These are phyloP conservation scores for Trissolcus basalis DNA, from an alignment of 1,140 invertebrate species.

Conservation along the genomic window DNA sequence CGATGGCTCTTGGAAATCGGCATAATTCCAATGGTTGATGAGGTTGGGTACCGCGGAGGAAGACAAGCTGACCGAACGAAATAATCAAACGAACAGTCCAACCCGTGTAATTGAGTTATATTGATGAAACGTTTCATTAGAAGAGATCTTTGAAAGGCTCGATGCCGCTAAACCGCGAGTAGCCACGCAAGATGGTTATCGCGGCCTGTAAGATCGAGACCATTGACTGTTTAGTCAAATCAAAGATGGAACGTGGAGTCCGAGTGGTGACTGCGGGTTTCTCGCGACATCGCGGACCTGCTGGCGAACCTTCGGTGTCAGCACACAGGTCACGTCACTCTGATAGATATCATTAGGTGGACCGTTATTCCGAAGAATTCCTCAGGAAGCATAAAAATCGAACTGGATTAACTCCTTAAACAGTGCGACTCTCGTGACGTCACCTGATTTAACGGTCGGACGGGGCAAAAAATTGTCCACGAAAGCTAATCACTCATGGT, in stretches of 20 bases:
- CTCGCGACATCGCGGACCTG: conserved; percentile 43
- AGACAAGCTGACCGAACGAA: conserved; percentile 31
- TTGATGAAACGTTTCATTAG: too few relatives aligned
- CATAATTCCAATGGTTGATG: too few relatives aligned
- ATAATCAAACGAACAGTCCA: conserved; percentile 36
- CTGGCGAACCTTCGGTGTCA: conserved; percentile 46
- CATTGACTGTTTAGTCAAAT: conserved; percentile 39
- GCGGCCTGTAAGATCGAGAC: conserved; percentile 22
- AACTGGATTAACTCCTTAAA: too few relatives aligned
- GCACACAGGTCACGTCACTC: conserved; percentile 62
- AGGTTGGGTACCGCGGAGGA: too few relatives aligned
- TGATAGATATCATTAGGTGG: conserved; percentile 62
- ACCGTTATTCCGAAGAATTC: conserved; percentile 55
- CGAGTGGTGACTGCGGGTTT: conserved; percentile 23
- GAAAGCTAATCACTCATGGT: conserved; percentile 10
- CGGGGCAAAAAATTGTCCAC: too few relatives aligned
- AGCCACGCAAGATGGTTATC: too few relatives aligned
- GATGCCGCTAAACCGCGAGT: too few relatives aligned
- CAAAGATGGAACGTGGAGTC: conserved; percentile 27
- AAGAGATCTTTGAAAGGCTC: too few relatives aligned
- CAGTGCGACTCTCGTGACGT: too few relatives aligned
- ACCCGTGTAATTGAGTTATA: conserved; percentile 30
- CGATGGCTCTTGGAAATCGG: too few relatives aligned
- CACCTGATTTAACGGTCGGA: too few relatives aligned
- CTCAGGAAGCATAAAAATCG: too few relatives aligned